Evolutionary conservation across 2,113 vertebrate species (phyloP).

Genomic region (Semnornis frantzii): DNA sequence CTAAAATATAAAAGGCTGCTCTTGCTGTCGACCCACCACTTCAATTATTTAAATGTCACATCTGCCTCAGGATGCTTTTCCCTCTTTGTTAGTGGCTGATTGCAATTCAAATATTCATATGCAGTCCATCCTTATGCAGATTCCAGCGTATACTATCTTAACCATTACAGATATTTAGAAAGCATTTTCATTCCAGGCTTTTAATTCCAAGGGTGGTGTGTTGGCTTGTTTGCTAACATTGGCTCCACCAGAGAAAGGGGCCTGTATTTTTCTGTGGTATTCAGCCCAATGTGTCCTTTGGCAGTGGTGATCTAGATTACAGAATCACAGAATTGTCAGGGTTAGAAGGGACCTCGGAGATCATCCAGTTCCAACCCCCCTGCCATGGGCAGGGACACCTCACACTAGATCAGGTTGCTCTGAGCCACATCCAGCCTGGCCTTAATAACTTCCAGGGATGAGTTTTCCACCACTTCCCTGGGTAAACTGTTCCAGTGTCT

Average conservation of each 20-base stretch:
- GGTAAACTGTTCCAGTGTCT: no score
- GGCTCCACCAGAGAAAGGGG: background rate
- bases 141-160: background rate
- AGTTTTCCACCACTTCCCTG: no score
- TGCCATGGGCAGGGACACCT: no score
- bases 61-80: background rate
- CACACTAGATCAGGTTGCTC: no score
- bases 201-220: background rate
- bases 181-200: background rate
- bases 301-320: background rate
- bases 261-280: background rate
- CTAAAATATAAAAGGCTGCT: background rate
- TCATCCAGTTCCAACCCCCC: no score
- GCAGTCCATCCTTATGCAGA: background rate
- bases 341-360: no score
- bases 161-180: background rate
- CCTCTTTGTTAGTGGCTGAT: background rate
- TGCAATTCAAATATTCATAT: conserved; percentile 30
- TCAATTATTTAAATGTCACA: background rate
- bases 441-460: no score
- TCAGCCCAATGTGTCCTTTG: background rate
- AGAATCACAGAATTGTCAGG: no score
- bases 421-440: no score
- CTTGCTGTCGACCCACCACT: background rate
- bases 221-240: background rate